Evolutionary conservation across 2,888 invertebrate genomes (phyloP).

Genomic region (Thecocarcelia acutangulata): DNA sequence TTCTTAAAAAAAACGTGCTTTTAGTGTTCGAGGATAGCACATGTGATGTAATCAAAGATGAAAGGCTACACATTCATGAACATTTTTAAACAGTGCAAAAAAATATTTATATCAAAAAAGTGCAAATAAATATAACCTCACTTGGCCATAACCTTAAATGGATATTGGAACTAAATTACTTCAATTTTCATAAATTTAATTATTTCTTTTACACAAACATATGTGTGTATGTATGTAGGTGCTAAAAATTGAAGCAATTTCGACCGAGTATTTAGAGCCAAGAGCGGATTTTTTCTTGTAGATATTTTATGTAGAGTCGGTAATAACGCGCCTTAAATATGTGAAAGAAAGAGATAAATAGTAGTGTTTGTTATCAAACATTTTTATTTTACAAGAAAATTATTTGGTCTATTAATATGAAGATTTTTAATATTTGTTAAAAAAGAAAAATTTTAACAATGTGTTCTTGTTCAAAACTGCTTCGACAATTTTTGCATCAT

Average conservation of each 20-base stretch:
- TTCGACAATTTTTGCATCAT: no score
- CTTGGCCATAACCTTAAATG: slow-evolving; percentile 74
- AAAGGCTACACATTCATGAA: neutral
- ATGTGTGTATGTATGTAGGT: slow-evolving; percentile 47
- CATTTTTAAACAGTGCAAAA: neutral
- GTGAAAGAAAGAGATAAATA: slow-evolving; percentile 11
- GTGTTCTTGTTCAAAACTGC: no score
- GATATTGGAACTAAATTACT: slow-evolving; percentile 72
- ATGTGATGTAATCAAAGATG: slow-evolving; percentile 66
- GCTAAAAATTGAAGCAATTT: slow-evolving; percentile 62
- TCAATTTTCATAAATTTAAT: slow-evolving; percentile 65
- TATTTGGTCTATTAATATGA: no score
- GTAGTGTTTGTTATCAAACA: slow-evolving; percentile 2
- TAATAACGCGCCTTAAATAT: slow-evolving; percentile 31
- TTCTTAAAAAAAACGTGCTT: slow-evolving; percentile 56
- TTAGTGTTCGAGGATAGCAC: slow-evolving; percentile 42
- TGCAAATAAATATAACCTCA: slow-evolving; percentile 78
- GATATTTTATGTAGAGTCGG: slow-evolving; percentile 39
- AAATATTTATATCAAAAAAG: slow-evolving; percentile 30
- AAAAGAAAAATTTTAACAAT: no score
- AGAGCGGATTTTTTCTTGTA: no score
- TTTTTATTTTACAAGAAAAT: neutral
- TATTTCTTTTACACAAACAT: slow-evolving; percentile 45
- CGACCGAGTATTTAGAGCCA: slow-evolving; percentile 52
- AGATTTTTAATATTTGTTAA: no score